Evolutionary conservation across 2,797 vertebrate species (phyloP).

Genomic region (Forpus xanthops): DNA sequence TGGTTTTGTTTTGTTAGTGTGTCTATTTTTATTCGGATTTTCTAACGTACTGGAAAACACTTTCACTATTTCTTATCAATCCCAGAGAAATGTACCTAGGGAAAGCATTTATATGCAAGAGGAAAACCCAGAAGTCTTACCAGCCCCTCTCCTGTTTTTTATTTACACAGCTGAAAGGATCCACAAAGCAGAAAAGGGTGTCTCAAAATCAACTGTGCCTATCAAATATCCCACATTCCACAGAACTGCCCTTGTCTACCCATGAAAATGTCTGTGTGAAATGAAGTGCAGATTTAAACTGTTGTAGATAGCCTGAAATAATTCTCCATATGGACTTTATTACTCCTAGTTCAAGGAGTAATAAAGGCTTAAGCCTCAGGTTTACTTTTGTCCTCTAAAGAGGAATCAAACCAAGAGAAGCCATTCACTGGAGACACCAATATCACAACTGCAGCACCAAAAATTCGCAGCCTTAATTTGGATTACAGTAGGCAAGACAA

Average conservation of each 20-base stretch:
- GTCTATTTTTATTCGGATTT: not conserved
- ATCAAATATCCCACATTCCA: not conserved
- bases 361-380: not conserved
- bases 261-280: not conserved
- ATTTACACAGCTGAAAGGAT: slow-evolving; percentile 25
- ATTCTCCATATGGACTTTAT: not conserved
- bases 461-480: not conserved
- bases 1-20: not conserved
- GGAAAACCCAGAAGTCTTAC: not conserved
- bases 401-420: not conserved
- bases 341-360: not conserved
- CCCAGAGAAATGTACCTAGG: not conserved
- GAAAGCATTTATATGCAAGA: not conserved
- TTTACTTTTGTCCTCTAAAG: not conserved
- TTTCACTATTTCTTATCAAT: not conserved
- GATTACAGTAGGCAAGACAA: not conserved
- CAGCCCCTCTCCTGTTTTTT: not conserved
- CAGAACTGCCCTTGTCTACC: not conserved
- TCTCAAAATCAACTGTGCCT: not conserved
- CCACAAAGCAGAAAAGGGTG: not conserved
- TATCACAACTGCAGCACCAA: not conserved
- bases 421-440: not conserved
- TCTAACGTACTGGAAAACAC: not conserved
- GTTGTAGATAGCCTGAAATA: not conserved
- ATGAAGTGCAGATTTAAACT: not conserved